Conservation (phyloP, 2,888 invertebrate species). For the Pediacus dermestoides region DNA sequence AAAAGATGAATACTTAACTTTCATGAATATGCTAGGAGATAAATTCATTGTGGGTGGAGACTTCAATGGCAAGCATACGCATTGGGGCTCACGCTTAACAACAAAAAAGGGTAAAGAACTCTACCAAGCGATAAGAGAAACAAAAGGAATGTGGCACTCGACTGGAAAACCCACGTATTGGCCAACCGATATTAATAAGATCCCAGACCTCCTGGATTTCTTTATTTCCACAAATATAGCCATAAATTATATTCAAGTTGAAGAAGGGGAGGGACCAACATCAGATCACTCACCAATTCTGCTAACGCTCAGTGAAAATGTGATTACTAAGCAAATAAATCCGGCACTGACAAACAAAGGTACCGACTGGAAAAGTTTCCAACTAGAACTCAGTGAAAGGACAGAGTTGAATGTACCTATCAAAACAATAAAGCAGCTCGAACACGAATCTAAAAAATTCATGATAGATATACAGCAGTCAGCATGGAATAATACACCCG, state of each 20-base stretch:
- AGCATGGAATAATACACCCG: too few relatives aligned
- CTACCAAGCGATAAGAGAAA: background rate
- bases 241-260: too few relatives aligned
- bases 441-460: too few relatives aligned
- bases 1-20: conserved; percentile 16
- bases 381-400: background rate
- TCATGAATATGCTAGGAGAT: conserved; percentile 20
- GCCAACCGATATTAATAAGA: too few relatives aligned
- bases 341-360: conserved; percentile 4
- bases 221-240: too few relatives aligned
- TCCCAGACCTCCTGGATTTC: too few relatives aligned
- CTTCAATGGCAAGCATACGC: conserved; percentile 24
- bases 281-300: too few relatives aligned
- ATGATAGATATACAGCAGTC: too few relatives aligned
- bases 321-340: too few relatives aligned
- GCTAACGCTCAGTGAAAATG: too few relatives aligned
- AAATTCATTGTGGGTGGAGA: conserved; percentile 27
- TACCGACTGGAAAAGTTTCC: conserved; percentile 11
- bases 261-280: too few relatives aligned
- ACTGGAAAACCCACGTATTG: conserved; percentile 7
- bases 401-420: background rate
- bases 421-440: too few relatives aligned
- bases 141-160: background rate
- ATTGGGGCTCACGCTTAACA: conserved; percentile 28
- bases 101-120: conserved; percentile 13